phyloP scores from a whole-genome alignment of 1,140 invertebrate species.

The Thaumatotibia leucotreta region DNA sequence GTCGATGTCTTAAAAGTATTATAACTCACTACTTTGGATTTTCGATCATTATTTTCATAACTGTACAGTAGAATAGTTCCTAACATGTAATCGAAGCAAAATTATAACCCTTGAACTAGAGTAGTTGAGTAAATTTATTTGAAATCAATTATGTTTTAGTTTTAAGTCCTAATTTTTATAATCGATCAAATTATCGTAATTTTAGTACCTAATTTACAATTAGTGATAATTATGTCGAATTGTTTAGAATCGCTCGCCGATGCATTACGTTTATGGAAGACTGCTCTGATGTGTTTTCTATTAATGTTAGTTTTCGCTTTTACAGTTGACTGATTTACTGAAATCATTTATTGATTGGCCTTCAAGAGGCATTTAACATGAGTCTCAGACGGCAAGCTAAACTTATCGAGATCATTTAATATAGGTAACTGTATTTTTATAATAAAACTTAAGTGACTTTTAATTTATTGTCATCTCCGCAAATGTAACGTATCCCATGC shows the following conservation, averaged over 20 bases:
- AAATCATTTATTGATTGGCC: constrained; percentile 31
- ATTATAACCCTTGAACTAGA: constrained; percentile 67
- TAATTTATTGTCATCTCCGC: constrained; percentile 34
- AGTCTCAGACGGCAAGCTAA: constrained; percentile 70
- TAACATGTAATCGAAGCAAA: constrained; percentile 72
- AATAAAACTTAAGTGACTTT: constrained; percentile 62
- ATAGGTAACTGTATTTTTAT: constrained; percentile 75
- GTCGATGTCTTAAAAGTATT: constrained; percentile 57
- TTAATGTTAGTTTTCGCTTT: constrained; percentile 30
- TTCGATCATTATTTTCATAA: constrained; percentile 49
- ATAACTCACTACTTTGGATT: constrained; percentile 48
- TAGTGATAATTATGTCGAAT: constrained; percentile 53
- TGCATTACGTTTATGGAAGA: constrained; percentile 50
- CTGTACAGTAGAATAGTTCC: constrained; percentile 75
- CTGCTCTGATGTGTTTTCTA: constrained; percentile 61
- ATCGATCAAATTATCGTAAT: constrained; percentile 55
- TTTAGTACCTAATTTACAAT: constrained; percentile 48
- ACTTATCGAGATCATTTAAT: constrained; percentile 66
- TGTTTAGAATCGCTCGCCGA: constrained; percentile 26
- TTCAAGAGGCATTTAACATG: constrained; percentile 60
- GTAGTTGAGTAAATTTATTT: constrained; percentile 57
- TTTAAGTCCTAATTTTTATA: constrained; percentile 54
- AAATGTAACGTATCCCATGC: constrained; percentile 49
- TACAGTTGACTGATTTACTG: constrained; percentile 25
- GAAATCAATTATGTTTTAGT: constrained; percentile 40